Evolutionary conservation across 2,888 invertebrate genomes (phyloP).

Genomic region (Perdita meconis): DNA sequence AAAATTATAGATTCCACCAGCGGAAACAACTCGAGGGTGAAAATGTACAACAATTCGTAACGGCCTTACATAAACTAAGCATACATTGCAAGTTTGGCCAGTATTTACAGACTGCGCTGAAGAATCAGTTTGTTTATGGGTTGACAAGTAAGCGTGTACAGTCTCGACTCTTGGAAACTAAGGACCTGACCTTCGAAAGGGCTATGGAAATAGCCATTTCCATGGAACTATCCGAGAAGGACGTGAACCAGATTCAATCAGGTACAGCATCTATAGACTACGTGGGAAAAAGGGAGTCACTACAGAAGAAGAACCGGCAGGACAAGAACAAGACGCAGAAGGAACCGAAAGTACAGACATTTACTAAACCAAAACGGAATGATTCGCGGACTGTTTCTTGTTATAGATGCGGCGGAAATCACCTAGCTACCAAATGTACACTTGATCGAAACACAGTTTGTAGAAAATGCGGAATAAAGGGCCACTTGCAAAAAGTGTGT

Average conservation of each 20-base stretch:
- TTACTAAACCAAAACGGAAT: background rate
- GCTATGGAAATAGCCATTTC: background rate
- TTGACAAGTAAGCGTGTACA: background rate
- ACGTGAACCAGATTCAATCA: background rate
- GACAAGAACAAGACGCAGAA: background rate
- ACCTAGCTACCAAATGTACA: background rate
- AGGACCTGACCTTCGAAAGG: background rate
- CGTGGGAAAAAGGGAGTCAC: background rate
- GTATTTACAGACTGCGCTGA: background rate
- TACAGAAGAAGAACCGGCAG: background rate
- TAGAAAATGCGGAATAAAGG: too few species aligned
- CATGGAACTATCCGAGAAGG: background rate
- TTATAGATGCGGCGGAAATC: constrained; percentile 8
- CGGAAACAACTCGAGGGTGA: background rate
- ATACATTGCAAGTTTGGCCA: background rate
- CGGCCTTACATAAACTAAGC: background rate
- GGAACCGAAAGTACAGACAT: too few species aligned
- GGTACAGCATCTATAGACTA: background rate
- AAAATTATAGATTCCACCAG: background rate
- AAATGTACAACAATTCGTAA: background rate
- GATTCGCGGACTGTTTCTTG: background rate
- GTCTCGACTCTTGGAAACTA: background rate
- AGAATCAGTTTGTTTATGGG: background rate
- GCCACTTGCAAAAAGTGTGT: too few species aligned
- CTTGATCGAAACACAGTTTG: too few species aligned